Conservation (phyloP, 2,888 invertebrate genomes). For the Cancer borealis region DNA sequence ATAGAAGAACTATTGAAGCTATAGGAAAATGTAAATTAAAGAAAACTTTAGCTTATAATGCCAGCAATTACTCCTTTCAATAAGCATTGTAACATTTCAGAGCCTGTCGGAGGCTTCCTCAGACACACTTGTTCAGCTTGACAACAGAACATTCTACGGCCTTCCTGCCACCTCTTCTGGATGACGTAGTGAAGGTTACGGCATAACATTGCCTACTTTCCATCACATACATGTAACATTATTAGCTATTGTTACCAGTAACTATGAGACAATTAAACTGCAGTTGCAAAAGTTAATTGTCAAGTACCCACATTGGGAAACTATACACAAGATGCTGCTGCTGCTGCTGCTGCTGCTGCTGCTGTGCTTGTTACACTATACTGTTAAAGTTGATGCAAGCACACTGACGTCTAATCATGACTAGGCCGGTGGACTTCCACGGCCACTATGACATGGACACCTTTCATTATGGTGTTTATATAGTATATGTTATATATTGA, state of each 20-base stretch:
- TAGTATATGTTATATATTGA: background rate
- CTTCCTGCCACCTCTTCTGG: background rate
- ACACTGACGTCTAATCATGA: constrained; percentile 22
- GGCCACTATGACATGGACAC: background rate
- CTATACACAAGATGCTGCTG: constrained; percentile 34
- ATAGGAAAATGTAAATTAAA: background rate
- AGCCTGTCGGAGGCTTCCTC: background rate
- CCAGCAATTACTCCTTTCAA: background rate
- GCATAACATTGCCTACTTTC: background rate
- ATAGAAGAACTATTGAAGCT: background rate
- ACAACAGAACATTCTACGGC: background rate
- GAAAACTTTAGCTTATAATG: background rate
- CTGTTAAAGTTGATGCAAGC: background rate
- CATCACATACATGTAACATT: background rate
- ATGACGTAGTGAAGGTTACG: background rate
- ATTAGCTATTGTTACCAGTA: constrained; percentile 14
- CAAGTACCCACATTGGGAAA: background rate
- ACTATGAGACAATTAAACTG: constrained; percentile 36
- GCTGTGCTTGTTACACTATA: constrained; percentile 32
- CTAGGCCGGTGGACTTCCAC: background rate
- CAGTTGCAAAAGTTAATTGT: constrained; percentile 37
- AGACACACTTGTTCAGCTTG: background rate
- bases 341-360: background rate
- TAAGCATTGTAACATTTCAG: background rate
- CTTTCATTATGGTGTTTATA: background rate